Evolutionary conservation across 2,797 vertebrate genomes (phyloP), one percentile per base, ranked within the genome.

Genomic region (Gambusia yucatana): DNA sequence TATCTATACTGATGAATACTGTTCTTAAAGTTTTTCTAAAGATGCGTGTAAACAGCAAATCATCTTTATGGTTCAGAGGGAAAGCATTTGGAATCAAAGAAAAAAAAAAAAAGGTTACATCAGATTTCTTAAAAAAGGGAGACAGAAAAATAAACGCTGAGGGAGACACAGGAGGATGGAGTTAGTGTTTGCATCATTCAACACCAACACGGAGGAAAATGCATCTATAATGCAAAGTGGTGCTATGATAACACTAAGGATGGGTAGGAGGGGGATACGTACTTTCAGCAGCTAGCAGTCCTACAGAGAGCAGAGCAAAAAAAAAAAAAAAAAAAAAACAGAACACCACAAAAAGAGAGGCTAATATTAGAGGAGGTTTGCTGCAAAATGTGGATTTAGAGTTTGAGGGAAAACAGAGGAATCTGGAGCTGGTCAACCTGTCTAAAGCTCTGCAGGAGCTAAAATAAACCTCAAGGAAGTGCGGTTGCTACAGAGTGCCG

Each of bases 231-330:
- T 78, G 78, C 72, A 55, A 52, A 57, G 78, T 77, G 73, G 81
- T 73, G 81, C 80, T 22, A 81, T 50, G 79, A 76, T 72, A 79
- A 84, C 73, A 86, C 82, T 75, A 71, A 44, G 77, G 73, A 78
- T 47, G 74, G 82, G 50, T 52, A 52, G 85, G 72, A 72, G 16
- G 70, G 83, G 94, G 95, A 97, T 98, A 99, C 98, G 97, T 99
- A 99, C 98, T 98, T 99, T 99, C 98, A 93, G 98, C 98, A 84
- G 98, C 98, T 97, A 99, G 96, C 95, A 99, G 97, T 99, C 98
- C 98, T 99, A 98, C 92, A 93, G 96, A 95, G 93, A 93, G 96
- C 96, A 97, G 95, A 96, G 97, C 97, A 88, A 86, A 69, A 83
- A 86, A 86, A 83, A 91, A 85, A 77, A 87, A 91, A 85, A 77